Conservation (phyloP, 2,797 vertebrate genomes). For the Oceanodroma leucorhoa region DNA sequence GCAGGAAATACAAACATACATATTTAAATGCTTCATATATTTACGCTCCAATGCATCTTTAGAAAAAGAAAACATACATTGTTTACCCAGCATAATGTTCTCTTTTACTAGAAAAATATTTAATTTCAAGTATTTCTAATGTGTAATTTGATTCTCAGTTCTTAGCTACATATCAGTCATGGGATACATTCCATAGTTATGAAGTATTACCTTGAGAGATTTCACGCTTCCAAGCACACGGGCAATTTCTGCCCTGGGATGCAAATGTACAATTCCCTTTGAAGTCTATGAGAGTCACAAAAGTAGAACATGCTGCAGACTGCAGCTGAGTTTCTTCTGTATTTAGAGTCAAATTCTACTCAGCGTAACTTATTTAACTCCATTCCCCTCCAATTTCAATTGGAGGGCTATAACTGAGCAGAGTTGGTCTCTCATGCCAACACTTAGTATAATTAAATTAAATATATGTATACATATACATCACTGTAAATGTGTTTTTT, state of each 20-base stretch:
- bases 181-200: constrained; percentile 63
- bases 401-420: not conserved
- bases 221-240: constrained; percentile 9
- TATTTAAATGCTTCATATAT: not conserved
- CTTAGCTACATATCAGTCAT: constrained; percentile 58
- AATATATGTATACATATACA: not conserved
- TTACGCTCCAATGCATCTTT: not conserved
- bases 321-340: not conserved
- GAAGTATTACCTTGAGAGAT: constrained; percentile 64
- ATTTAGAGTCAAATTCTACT: not conserved
- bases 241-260: constrained; percentile 40
- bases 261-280: constrained; percentile 34
- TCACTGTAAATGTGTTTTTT: not conserved
- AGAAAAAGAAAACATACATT: constrained; percentile 3
- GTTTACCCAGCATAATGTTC: constrained; percentile 10
- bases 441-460: not conserved
- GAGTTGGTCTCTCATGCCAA: not conserved
- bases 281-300: not conserved
- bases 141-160: constrained; percentile 48
- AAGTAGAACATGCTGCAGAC: not conserved
- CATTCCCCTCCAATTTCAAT: not conserved
- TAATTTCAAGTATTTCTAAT: constrained; percentile 40
- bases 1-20: not conserved
- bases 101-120: constrained; percentile 51
- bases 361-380: not conserved